Conservation (phyloP, 2,797 vertebrate genomes). For the Myotis daubentonii region DNA sequence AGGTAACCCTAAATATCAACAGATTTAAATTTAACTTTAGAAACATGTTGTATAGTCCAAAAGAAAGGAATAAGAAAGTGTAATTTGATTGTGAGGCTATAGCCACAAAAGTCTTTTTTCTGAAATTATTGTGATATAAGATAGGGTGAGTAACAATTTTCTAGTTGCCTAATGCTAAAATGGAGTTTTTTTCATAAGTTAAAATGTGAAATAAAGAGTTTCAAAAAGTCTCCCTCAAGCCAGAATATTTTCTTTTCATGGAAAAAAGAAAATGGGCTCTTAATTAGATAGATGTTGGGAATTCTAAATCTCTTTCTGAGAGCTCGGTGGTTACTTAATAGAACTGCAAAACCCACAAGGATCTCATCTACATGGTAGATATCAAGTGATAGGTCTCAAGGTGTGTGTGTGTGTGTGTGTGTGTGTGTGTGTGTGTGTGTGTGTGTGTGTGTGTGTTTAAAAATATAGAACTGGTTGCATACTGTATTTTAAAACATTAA, state of each 20-base stretch:
- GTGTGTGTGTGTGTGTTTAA: not conserved
- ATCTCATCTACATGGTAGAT: not conserved
- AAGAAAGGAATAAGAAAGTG: not conserved
- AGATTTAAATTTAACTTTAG: constrained; percentile 47
- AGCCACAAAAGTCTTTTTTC: constrained; percentile 42
- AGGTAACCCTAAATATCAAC: constrained; percentile 15
- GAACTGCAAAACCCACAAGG: not conserved
- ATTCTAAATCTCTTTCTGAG: not conserved
- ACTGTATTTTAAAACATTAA: constrained; percentile 10
- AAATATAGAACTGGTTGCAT: constrained; percentile 39
- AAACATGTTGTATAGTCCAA: not conserved
- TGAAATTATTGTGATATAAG: constrained; percentile 30
- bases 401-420: not conserved
- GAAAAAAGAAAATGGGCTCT: not conserved
- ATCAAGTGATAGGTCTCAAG: not conserved
- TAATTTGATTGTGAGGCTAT: not conserved
- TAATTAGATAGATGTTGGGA: not conserved
- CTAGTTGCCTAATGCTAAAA: constrained; percentile 3
- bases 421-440: not conserved
- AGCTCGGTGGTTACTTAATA: not conserved
- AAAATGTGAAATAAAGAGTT: constrained; percentile 41
- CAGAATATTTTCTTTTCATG: constrained; percentile 31
- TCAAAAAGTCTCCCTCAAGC: constrained; percentile 25
- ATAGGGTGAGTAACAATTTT: not conserved
- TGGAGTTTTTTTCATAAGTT: constrained; percentile 31